phyloP scores from a whole-genome alignment of 2,888 invertebrate genomes.

The Patella ulyssiponensis region DNA sequence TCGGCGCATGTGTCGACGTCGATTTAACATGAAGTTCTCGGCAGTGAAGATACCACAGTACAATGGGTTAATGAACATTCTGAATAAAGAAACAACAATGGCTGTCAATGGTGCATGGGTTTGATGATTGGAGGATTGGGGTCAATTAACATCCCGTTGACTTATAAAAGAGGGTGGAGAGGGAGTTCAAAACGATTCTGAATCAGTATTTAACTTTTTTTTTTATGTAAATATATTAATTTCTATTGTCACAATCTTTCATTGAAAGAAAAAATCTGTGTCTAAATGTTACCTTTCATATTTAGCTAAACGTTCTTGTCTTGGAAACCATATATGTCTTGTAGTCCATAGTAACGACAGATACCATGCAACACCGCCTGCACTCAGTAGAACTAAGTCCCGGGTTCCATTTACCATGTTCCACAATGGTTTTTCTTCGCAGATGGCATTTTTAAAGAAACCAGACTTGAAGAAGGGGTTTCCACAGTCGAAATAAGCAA shows the following conservation, averaged over 20 bases:
- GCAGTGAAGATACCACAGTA: conserved; percentile 93
- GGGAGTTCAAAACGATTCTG: too few relatives aligned
- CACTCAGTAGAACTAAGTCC: not conserved
- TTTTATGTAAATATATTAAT: too few relatives aligned
- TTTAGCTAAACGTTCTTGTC: conserved; percentile 62
- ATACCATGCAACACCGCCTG: conserved; percentile 48
- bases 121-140: too few relatives aligned
- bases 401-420: too few relatives aligned
- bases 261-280: not conserved
- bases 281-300: conserved; percentile 51
- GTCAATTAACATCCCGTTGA: too few relatives aligned
- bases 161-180: too few relatives aligned
- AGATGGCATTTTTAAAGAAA: too few relatives aligned
- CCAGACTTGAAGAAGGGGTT: not conserved
- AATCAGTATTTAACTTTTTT: too few relatives aligned
- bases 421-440: too few relatives aligned
- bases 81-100: conserved; percentile 41
- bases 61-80: conserved; percentile 92
- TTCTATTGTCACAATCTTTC: not conserved
- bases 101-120: too few relatives aligned
- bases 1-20: conserved; percentile 87
- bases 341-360: conserved; percentile 64
- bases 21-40: conserved; percentile 93
- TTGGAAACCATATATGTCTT: conserved; percentile 65
- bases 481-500: conserved; percentile 37